Conservation (phyloP, 2,888 invertebrate species). For the Plusia festucae region DNA sequence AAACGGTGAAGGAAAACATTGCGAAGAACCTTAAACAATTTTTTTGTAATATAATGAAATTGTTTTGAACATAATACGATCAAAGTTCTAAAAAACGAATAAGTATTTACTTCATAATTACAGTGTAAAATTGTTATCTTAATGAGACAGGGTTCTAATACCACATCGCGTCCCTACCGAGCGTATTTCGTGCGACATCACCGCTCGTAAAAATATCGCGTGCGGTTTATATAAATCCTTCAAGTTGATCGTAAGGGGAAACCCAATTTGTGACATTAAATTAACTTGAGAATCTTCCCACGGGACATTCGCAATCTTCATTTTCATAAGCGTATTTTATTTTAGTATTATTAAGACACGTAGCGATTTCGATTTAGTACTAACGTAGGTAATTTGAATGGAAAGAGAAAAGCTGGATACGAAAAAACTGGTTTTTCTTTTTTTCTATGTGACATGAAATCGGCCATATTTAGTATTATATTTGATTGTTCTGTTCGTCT, state of each 20-base stretch:
- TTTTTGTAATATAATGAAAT: too few species aligned
- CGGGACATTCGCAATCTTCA: slow-evolving; percentile 58
- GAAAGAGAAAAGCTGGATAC: not conserved
- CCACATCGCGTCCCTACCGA: slow-evolving; percentile 15
- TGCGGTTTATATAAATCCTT: slow-evolving; percentile 62
- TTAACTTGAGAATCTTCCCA: slow-evolving; percentile 55
- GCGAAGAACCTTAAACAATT: too few species aligned
- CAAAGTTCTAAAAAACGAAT: not conserved
- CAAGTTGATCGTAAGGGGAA: slow-evolving; percentile 60
- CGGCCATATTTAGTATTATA: too few species aligned
- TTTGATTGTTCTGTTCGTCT: too few species aligned
- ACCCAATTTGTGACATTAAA: slow-evolving; percentile 67
- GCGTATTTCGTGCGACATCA: slow-evolving; percentile 31
- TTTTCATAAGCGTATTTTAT: slow-evolving; percentile 61
- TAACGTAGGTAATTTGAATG: slow-evolving; percentile 19
- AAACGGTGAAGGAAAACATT: too few species aligned
- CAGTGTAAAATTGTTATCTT: not conserved
- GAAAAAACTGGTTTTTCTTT: too few species aligned
- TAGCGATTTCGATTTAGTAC: slow-evolving; percentile 3
- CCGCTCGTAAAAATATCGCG: slow-evolving; percentile 59
- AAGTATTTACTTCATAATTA: not conserved
- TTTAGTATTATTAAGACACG: slow-evolving; percentile 39
- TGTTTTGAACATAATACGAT: not conserved
- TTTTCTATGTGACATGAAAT: too few species aligned
- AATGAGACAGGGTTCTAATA: slow-evolving; percentile 20